A percentile compares a stretch with the other conserved stretches of the same genome.
Evolutionary conservation across 2,113 vertebrate species (phyloP).

Genomic region (Regulus satrapa): DNA sequence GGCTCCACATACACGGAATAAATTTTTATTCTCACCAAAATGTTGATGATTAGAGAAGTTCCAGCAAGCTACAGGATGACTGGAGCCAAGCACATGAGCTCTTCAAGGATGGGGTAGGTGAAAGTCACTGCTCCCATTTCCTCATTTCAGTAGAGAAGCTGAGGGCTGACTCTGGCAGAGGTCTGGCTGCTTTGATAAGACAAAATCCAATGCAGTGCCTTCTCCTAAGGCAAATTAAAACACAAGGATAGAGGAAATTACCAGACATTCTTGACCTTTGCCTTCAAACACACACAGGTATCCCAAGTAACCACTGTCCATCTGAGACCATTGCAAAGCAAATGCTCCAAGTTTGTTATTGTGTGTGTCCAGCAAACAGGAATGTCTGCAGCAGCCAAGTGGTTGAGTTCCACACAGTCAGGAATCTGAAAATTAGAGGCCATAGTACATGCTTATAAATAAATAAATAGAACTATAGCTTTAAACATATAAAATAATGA

Average conservation of each 20-base stretch:
- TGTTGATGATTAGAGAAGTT: background rate
- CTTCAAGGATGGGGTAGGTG: background rate
- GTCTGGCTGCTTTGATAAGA: background rate
- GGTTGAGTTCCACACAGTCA: background rate
- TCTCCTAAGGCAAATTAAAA: background rate
- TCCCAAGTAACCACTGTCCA: background rate
- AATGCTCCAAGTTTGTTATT: background rate
- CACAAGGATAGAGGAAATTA: background rate
- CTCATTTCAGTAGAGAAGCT: background rate
- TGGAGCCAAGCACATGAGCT: fast-evolving
- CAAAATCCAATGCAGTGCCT: background rate
- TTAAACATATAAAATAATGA: slow-evolving; percentile 68
- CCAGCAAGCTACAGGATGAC: background rate
- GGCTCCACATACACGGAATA: background rate
- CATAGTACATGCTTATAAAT: slow-evolving; percentile 69
- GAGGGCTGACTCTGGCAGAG: background rate
- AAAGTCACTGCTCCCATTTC: background rate
- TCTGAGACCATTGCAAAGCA: background rate
- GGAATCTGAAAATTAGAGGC: slow-evolving; percentile 28
- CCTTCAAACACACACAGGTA: background rate
- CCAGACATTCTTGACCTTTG: background rate
- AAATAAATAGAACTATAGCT: slow-evolving; percentile 61
- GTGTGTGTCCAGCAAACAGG: background rate
- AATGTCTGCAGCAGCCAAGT: background rate
- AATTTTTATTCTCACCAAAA: background rate